Evolutionary conservation across 2,113 vertebrate genomes (phyloP).

Genomic region (Mesitornis unicolor): DNA sequence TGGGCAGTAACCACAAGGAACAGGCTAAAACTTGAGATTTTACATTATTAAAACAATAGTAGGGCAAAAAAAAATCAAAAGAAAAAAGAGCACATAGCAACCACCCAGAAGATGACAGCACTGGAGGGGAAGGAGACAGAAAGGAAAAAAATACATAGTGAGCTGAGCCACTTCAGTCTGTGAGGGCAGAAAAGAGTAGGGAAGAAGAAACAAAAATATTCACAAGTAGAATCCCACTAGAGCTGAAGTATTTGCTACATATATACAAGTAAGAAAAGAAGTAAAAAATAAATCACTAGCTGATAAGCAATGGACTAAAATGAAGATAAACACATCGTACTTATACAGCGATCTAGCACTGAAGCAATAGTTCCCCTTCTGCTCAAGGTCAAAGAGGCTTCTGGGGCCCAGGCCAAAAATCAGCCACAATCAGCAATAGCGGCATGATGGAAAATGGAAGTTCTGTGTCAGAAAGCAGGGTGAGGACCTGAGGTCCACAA

Average conservation of each 20-base stretch:
- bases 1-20: not conserved
- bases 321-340: not conserved
- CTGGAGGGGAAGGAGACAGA: slow-evolving; percentile 6
- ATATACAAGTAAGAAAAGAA: not conserved
- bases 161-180: not conserved
- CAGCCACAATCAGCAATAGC: not conserved
- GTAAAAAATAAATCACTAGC: not conserved
- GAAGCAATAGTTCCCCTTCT: not conserved
- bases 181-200: not conserved
- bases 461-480: not conserved
- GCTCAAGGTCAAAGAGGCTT: not conserved
- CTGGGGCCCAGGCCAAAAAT: not conserved
- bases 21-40: not conserved
- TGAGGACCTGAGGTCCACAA: not conserved
- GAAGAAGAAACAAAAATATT: not conserved
- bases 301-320: not conserved
- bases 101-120: not conserved
- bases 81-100: not conserved
- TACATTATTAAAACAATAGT: slow-evolving; percentile 30
- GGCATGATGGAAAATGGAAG: not conserved
- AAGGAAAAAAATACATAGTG: not conserved
- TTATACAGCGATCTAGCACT: not conserved
- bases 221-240: not conserved
- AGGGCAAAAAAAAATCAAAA: slow-evolving; percentile 14
- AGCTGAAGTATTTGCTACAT: not conserved